Evolutionary conservation across 2,113 vertebrate genomes (phyloP), one percentile per base, ranked within the genome.

Genomic region (Sphyrna mokarran): DNA sequence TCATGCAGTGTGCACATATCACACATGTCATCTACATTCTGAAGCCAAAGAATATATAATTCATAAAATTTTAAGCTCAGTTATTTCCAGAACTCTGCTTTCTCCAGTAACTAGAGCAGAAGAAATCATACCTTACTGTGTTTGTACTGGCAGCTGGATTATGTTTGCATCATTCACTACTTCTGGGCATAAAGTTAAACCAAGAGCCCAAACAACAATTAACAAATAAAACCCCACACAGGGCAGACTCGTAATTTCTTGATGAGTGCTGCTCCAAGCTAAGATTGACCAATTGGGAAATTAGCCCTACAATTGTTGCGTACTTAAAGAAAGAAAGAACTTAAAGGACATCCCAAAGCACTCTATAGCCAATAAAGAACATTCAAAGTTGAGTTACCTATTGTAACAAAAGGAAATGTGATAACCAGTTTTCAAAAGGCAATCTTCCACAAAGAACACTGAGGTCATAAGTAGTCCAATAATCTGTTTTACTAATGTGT

Each of bases 71-170:
- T 97, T 96, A 97, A 96, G 69, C 96, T 97, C 33, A 0, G 93
- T 97, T 97, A 96, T 97, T 97, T 97, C 96, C 96, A 97, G 94
- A 96, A 95, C 95, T 97, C 61, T 97, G 96, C 69, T 96, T 97
- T 97, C 97, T 96, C 94, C 68, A 96, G 96, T 96, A 97, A 97
- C 95, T 97, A 95, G 96, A 97, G 96, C 97, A 97, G 97, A 97
- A 97, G 96, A 72, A 97, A 97, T 97, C 94, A 95, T 90, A 58
- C 48, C 96, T 76, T 97, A 96, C 29, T 70, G 68, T 40, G 40
- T 72, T 72, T n/a, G 68, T 29, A 48, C 66, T 72, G n/a, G 66
- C 93, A 72, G 40, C 43, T 95, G 40, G 68, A 29, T 95, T 72
- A 48, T 43, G 68, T 94, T 43, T 22, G 40, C 29, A 48, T 54